These are phyloP conservation scores for Oncopeltus fasciatus DNA, from an alignment of 1,140 invertebrate genomes.

Conservation along the genomic window DNA sequence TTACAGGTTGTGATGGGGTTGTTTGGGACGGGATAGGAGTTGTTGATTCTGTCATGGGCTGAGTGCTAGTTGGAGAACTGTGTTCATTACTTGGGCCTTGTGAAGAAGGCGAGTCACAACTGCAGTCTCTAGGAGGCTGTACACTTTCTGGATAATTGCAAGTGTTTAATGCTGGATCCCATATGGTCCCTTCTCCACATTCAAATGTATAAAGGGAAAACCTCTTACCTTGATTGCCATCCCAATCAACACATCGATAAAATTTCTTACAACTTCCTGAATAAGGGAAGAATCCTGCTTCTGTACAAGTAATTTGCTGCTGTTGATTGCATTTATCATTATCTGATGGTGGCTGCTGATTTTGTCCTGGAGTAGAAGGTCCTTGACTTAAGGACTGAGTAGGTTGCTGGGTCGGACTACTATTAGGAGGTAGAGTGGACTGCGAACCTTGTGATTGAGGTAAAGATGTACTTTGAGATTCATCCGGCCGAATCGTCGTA, in stretches of 20 bases:
- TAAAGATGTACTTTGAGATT: not conserved
- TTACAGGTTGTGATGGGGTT: not conserved
- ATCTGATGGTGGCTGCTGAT: not conserved
- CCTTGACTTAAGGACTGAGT: not conserved
- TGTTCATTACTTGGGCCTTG: not conserved
- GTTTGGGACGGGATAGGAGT: conserved; percentile 1
- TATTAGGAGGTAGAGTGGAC: conserved; percentile 2
- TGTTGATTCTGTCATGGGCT: conserved; percentile 3
- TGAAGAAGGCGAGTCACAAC: not conserved
- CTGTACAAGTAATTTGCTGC: conserved; percentile 23
- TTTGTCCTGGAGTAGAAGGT: not conserved
- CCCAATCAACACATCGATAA: conserved; percentile 51
- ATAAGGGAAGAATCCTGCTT: conserved; percentile 46
- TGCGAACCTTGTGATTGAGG: conserved; percentile 4
- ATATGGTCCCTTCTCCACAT: conserved; percentile 39
- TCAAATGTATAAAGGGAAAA: conserved; percentile 40
- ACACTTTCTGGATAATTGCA: conserved; percentile 40
- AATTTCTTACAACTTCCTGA: conserved; percentile 50
- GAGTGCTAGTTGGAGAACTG: not conserved
- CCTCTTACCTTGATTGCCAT: conserved; percentile 40
- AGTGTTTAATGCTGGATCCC: conserved; percentile 35
- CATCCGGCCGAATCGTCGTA: conserved; percentile 10
- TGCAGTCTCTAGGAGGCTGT: conserved; percentile 35
- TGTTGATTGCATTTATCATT: not conserved
- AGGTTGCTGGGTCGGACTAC: conserved; percentile 3